Conservation (phyloP, 1,140 invertebrate genomes). For the Drosophila nasuta region DNA sequence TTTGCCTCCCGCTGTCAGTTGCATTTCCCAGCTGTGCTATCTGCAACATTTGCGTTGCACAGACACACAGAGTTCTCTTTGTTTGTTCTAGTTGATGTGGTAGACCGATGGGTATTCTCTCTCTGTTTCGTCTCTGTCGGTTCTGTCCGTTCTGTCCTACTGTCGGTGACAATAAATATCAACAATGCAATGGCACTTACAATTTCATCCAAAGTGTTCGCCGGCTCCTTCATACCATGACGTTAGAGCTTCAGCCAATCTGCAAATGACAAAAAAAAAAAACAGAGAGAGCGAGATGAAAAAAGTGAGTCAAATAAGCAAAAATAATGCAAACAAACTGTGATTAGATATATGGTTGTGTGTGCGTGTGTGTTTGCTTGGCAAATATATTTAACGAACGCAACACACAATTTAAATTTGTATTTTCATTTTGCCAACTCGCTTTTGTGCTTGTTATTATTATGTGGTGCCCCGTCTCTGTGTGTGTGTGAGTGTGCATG, state of each 20-base stretch:
- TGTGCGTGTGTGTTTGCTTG: conserved; percentile 40
- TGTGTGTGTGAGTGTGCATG: conserved; percentile 14
- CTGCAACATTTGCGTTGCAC: conserved; percentile 31
- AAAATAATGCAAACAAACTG: conserved; percentile 63
- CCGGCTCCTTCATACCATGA: conserved; percentile 84
- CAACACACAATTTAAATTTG: conserved; percentile 76
- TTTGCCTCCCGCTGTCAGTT: conserved; percentile 51
- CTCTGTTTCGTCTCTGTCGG: neutral
- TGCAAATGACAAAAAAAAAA: conserved; percentile 60
- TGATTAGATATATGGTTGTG: conserved; percentile 66
- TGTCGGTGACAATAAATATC: conserved; percentile 32
- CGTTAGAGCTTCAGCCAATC: conserved; percentile 78
- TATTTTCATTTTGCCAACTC: conserved; percentile 59
- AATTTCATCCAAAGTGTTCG: conserved; percentile 85
- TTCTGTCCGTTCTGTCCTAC: conserved; percentile 1
- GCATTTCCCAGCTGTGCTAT: conserved; percentile 58
- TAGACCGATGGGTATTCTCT: conserved; percentile 3
- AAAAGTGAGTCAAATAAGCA: conserved; percentile 23
- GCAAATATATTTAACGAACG: conserved; percentile 68
- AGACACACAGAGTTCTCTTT: neutral
- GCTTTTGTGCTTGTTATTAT: conserved; percentile 31
- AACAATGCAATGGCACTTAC: conserved; percentile 71
- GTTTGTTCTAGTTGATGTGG: conserved; percentile 10
- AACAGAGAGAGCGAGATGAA: conserved; percentile 10
- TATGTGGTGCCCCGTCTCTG: conserved; percentile 3